Base-by-base conservation (phyloP, 2,113 vertebrate genomes). In the Neotoma lepida region DNA sequence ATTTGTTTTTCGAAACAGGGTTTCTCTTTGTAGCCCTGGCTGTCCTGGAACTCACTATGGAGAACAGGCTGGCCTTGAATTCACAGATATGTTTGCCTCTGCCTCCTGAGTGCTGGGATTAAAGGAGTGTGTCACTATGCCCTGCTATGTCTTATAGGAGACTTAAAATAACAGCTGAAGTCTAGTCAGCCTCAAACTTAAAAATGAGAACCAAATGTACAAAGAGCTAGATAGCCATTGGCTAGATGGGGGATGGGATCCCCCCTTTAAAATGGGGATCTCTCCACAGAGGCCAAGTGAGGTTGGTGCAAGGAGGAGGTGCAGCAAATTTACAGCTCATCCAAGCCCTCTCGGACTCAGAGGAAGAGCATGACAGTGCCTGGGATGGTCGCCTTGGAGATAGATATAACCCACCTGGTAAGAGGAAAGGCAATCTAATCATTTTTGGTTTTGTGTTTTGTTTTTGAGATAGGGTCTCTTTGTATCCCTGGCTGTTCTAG, bases 341-440 rank as follows among this genome's bases (percentile, higher is more conserved):
- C 97, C 99, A 99, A 98, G 98, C 99, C 0, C 98, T 99, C 96
- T 99, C 99, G 0, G 99, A 99, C 97, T 99, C 99, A 0, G 99
- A 99, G n/a, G 99, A 99, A 94, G 99, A 99, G 97, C 99, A 99
- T 54, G 99, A 99, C 95, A 99, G 98, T 70, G 99, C 99, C 58
- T 99, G 99, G 99, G 99, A 99, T 58, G 99, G 99, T 58, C 98
- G 98, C 13, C 98, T 99, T 9, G 99, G 99, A 39, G 98, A 99
- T 97, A 98, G 98, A 93, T 99, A 99, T 97, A 99, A 99, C 92
- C 99, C 99, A 71, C 99, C 99, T n/a, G 99, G 99, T 99, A 98
- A 98, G 96, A 63, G 6, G 61, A 89, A 85, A 86, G 64, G 28
- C 63, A 46, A 20, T 14, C n/a, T 24, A 56, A 63, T 82, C 7